A percentile compares a stretch with the other conserved stretches of the same genome.
phyloP scores from a whole-genome alignment of 1,140 invertebrate species.

The Drosophila willistoni region DNA sequence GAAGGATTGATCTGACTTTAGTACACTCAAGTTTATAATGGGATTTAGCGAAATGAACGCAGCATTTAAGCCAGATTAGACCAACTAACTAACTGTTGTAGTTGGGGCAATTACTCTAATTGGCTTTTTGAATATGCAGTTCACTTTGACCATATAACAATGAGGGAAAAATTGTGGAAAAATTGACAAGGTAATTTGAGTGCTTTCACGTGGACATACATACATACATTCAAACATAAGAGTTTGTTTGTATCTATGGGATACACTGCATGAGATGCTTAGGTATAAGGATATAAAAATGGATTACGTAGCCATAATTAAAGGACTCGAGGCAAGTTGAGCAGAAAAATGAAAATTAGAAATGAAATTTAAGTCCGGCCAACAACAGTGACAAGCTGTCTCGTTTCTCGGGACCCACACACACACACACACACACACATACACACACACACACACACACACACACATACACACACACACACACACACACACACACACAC shows the following conservation, averaged over 20 bases:
- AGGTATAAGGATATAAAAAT: slow-evolving; percentile 23
- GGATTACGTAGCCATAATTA: slow-evolving; percentile 49
- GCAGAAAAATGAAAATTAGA: slow-evolving; percentile 17
- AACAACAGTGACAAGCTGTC: slow-evolving; percentile 14
- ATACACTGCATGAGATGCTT: slow-evolving; percentile 12
- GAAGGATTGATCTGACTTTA: not conserved
- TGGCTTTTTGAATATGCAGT: not conserved
- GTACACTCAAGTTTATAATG: no score
- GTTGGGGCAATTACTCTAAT: not conserved
- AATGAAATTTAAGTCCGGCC: slow-evolving; percentile 17
- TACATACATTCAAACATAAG: not conserved
- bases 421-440: slow-evolving; percentile 1
- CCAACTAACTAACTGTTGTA: not conserved
- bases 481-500: slow-evolving; percentile 2
- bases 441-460: slow-evolving; percentile 4
- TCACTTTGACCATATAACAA: not conserved
- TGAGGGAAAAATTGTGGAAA: not conserved
- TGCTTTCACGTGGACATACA: not conserved
- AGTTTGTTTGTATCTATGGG: not conserved
- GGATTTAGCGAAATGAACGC: no score
- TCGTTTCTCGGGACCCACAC: not conserved
- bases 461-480: slow-evolving; percentile 1
- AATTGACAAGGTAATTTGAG: slow-evolving; percentile 4
- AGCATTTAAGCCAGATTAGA: no score
- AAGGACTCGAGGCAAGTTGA: slow-evolving; percentile 38